Evolutionary conservation across 2,113 vertebrate genomes (phyloP).

Genomic region (Microcebus murinus): DNA sequence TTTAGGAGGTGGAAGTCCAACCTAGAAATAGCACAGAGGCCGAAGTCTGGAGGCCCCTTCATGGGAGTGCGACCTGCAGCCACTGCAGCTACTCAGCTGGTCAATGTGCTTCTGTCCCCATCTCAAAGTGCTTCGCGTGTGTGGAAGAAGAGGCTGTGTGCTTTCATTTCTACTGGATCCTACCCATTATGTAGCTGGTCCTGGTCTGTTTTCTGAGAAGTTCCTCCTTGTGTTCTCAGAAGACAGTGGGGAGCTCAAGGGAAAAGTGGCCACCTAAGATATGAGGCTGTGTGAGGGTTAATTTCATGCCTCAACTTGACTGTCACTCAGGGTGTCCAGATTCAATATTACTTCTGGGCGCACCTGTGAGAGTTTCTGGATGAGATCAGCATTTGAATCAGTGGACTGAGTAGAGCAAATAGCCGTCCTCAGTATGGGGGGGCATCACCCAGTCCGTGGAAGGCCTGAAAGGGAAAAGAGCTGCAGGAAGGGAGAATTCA

Average conservation of each 20-base stretch:
- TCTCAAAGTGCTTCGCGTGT: background rate
- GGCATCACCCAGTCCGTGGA: background rate
- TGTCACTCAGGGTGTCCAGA: background rate
- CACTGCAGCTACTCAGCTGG: too few relatives aligned
- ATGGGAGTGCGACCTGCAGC: rapidly evolving
- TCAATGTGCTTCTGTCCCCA: rapidly evolving
- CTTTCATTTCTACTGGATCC: background rate
- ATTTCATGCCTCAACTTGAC: background rate
- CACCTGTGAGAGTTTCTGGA: background rate
- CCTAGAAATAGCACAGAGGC: background rate
- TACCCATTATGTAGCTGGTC: background rate
- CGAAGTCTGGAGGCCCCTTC: background rate
- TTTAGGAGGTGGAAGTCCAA: background rate
- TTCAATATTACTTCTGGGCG: too few relatives aligned
- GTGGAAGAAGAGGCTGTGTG: background rate
- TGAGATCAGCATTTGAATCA: background rate
- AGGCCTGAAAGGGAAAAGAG: background rate
- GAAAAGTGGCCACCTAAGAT: background rate
- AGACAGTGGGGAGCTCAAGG: background rate
- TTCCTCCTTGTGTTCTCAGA: background rate
- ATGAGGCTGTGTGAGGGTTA: background rate
- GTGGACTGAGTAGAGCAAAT: background rate
- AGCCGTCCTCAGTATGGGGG: too few relatives aligned
- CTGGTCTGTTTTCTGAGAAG: background rate
- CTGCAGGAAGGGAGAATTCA: rapidly evolving